Evolutionary conservation across 2,113 vertebrate species (phyloP), one percentile per base, ranked within the genome.

Genomic region (Oncorhynchus gorbuscha): DNA sequence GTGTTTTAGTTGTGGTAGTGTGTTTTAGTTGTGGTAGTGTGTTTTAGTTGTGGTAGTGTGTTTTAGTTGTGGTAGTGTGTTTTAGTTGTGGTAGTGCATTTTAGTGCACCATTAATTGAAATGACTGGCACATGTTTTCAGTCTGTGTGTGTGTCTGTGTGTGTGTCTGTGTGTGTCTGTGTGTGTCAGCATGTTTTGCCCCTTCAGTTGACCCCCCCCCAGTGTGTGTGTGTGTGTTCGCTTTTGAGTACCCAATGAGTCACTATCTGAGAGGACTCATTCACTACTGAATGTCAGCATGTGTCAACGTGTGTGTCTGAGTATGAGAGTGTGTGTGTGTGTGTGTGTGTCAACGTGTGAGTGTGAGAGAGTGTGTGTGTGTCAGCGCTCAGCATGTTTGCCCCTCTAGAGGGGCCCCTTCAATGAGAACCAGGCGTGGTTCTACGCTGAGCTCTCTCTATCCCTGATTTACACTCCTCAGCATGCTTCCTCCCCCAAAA

Each of bases 161-260:
- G 6, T 6, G 6, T 39, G 6, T 8, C 26, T 30, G 30, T 30
- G 30, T 30, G 49, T 30, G 30, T 30, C 30, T 4, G 39, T 39
- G 39, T 39, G 39, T 9, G 35, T 39, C 30, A 30, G 32, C 32
- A 1, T 7, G 35, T 39, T 7, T 39, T 35, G 6, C 32, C 30
- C 30, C 30, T 30, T 30, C 30, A 30, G 30, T 30, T 30, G 4
- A 30, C 30, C 30, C 28, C 28, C 30, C 30, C 30, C 30, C 30
- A 0, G 35, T 39, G 35, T 39, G 35, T 39, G 5, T 6, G 35
- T 39, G 35, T 39, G 35, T 39, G 6, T 32, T 5, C 1, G 5
- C 32, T 32, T 32, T 5, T 84, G 83, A 78, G 81, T 71, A 71
- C 1, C 65, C 82, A 76, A 70, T 90, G 82, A 89, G 75, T 90